A percentile compares a stretch with the other conserved stretches of the same genome.
Conservation (phyloP, 2,797 vertebrate species). For the Trematomus bernacchii region DNA sequence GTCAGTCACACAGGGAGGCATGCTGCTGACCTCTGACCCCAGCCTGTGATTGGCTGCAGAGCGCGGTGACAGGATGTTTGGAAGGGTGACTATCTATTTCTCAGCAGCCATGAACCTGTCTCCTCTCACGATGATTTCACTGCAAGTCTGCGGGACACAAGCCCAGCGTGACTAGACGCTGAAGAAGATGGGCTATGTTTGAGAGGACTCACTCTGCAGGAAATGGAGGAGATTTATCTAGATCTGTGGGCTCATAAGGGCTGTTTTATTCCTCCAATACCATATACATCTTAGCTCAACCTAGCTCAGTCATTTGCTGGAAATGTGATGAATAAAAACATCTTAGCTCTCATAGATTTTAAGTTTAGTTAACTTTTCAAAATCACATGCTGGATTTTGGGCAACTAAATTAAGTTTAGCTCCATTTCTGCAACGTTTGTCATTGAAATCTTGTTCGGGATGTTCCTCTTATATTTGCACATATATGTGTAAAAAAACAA, state of each 20-base stretch:
- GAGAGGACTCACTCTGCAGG: constrained; percentile 34
- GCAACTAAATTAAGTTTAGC: no score
- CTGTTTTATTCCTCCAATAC: not conserved
- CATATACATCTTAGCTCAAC: not conserved
- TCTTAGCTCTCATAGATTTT: no score
- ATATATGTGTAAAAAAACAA: no score
- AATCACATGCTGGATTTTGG: no score
- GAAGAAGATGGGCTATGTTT: constrained; percentile 17
- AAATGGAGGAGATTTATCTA: not conserved
- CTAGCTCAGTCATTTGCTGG: no score
- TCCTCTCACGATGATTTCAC: constrained; percentile 57
- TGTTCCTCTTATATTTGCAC: no score
- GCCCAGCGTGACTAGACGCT: constrained; percentile 17
- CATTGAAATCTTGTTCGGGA: no score
- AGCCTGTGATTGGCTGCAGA: constrained; percentile 16
- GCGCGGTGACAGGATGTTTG: constrained; percentile 17
- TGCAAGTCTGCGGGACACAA: constrained; percentile 32
- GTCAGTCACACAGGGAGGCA: constrained; percentile 21
- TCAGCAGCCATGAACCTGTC: constrained; percentile 29
- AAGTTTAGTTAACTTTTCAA: not conserved
- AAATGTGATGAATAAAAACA: no score
- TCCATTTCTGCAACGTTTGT: no score
- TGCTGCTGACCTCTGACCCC: constrained; percentile 43
- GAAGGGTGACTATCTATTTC: constrained; percentile 65
- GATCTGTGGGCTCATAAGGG: not conserved